phyloP scores from a whole-genome alignment of 2,113 vertebrate species.

The Ammospiza caudacuta region DNA sequence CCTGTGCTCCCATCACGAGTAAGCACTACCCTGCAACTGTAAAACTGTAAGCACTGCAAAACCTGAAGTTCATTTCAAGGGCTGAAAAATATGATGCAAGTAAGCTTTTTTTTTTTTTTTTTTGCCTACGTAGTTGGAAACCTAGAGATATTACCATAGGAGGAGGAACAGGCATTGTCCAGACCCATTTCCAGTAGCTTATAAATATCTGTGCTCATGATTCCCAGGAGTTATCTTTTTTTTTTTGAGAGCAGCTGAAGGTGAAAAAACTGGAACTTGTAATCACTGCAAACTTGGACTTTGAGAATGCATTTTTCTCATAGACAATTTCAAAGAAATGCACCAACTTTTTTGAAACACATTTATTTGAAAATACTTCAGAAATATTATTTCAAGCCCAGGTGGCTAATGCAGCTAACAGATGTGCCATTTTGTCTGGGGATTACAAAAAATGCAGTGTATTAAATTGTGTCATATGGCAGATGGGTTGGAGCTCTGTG shows the following conservation, averaged over 20 bases:
- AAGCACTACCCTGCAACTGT: background rate
- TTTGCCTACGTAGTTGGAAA: background rate
- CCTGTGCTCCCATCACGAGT: background rate
- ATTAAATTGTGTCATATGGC: slow-evolving; percentile 37
- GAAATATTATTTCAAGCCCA: slow-evolving; percentile 13
- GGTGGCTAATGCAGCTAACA: slow-evolving; percentile 42
- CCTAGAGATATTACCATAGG: background rate
- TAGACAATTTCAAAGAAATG: background rate
- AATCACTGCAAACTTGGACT: background rate
- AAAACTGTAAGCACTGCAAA: background rate
- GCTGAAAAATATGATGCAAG: background rate
- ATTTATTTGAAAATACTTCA: background rate
- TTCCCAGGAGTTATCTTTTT: background rate
- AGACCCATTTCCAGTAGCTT: background rate
- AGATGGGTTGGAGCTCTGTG: slow-evolving; percentile 41
- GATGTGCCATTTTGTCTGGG: slow-evolving; percentile 30
- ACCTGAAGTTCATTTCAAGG: background rate
- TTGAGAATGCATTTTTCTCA: background rate
- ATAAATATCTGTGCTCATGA: background rate
- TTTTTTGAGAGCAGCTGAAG: background rate
- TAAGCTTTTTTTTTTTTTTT: background rate
- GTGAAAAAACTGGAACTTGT: background rate
- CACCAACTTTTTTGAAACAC: background rate
- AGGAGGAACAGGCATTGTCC: background rate
- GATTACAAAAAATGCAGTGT: slow-evolving; percentile 32